Percentiles rank a stretch among this genome's conserved stretches.
Conservation (phyloP, 2,888 invertebrate species). For the Elaeidobius kamerunicus region DNA sequence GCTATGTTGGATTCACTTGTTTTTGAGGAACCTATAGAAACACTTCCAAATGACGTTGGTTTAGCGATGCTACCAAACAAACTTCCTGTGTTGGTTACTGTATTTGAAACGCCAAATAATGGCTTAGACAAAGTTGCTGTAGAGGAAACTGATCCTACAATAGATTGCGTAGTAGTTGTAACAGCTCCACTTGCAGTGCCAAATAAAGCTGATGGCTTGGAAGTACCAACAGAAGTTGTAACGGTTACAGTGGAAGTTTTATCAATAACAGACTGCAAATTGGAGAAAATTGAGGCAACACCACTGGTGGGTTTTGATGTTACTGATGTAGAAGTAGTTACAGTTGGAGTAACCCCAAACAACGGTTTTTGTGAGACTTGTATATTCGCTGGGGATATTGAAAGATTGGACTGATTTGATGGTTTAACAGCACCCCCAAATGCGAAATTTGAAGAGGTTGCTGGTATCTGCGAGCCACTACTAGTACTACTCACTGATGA, state of each 20-base stretch:
- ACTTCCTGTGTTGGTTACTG: neutral
- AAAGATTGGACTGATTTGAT: neutral
- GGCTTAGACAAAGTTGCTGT: constrained; percentile 11
- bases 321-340: constrained; percentile 1
- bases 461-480: neutral
- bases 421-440: neutral
- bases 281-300: constrained; percentile 15
- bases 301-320: constrained; percentile 9
- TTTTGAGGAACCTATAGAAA: too few species aligned
- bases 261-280: constrained; percentile 18
- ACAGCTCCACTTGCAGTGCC: constrained; percentile 3
- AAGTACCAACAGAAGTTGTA: constrained; percentile 3
- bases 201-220: constrained; percentile 8
- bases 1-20: too few species aligned
- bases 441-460: neutral
- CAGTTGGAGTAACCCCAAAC: constrained; percentile 13
- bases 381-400: neutral
- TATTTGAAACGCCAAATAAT: constrained; percentile 1
- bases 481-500: neutral
- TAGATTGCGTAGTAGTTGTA: constrained; percentile 16
- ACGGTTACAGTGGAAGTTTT: constrained; percentile 17
- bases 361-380: constrained; percentile 16
- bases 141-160: constrained; percentile 7
- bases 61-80: constrained; percentile 12
- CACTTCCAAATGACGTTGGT: neutral